These are phyloP conservation scores for Nipponia nippon DNA, from an alignment of 2,113 vertebrate species.

Conservation along the genomic window DNA sequence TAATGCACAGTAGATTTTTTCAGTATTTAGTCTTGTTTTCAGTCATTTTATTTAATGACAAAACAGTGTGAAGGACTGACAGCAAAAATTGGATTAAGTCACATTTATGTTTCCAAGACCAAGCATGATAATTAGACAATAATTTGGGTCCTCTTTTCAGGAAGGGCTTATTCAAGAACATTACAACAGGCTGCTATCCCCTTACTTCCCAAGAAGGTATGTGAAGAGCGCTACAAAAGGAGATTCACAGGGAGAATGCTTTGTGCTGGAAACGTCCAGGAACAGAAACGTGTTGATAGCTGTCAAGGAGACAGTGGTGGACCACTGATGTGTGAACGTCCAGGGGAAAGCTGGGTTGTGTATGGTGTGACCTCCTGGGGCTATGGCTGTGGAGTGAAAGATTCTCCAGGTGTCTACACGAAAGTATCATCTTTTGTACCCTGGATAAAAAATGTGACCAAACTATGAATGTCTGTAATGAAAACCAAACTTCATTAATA, in stretches of 20 bases:
- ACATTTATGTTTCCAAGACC: not conserved
- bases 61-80: not conserved
- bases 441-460: conserved; percentile 90
- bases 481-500: not conserved
- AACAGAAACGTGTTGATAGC: conserved; percentile 86
- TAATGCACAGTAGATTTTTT: not conserved
- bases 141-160: conserved; percentile 63
- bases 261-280: conserved; percentile 84
- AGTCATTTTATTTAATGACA: not conserved
- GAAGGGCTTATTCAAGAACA: conserved; percentile 92
- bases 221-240: conserved; percentile 84
- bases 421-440: conserved; percentile 90
- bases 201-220: conserved; percentile 85
- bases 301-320: conserved; percentile 97
- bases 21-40: not conserved
- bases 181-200: conserved; percentile 90
- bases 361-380: conserved; percentile 98
- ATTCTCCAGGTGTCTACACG: conserved; percentile 94
- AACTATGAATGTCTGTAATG: conserved; percentile 49
- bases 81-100: not conserved
- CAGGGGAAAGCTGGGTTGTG: conserved; percentile 86
- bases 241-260: conserved; percentile 95
- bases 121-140: not conserved
- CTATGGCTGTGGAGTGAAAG: conserved; percentile 87
- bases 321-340: conserved; percentile 88